Evolutionary conservation across 2,113 vertebrate species (phyloP), one percentile per base, ranked within the genome.

Genomic region (Paratilapia polleni): DNA sequence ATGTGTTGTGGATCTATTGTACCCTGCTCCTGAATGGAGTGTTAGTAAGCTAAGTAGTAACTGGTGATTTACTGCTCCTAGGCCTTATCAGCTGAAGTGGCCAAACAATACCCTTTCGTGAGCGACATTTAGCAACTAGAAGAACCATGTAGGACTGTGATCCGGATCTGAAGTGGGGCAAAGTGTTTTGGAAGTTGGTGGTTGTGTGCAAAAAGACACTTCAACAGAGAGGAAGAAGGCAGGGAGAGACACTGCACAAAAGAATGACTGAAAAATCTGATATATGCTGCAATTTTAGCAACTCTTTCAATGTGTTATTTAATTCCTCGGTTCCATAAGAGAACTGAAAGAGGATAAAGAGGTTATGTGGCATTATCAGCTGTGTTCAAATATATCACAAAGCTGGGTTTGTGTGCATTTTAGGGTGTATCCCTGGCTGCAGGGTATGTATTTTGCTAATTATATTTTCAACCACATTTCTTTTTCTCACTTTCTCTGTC

Each of bases 21-120:
- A 77, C 52, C 60, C 17, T 4, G 80, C 79, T 84, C 31, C 86
- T 95, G 90, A 95, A 95, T 95, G 90, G 88, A 88, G 90, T 92
- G 92, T 92, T 92, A 92, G 89, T 91, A 93, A 94, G 92, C 91
- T 92, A 94, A 94, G 92, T 95, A 93, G 91, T 92, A 90, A 84
- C 87, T 79, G 77, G 90, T 92, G 89, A 93, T 94, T 93, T 94
- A 92, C 92, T 92, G 82, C 88, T 79, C 86, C 6, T 36, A 91
- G 90, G 91, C 87, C 86, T 89, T 87, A 91, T 90, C 91, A 81
- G 89, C 91, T 93, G 86, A 89, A 95, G 88, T 92, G 89, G 85
- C 74, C 80, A 91, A 93, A 94, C 91, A 93, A 93, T 91, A 86
- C 62, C 80, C 80, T 93, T 92, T 93, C 80, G 88, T 82, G 83